Evolutionary conservation across 2,113 vertebrate genomes (phyloP), one percentile per base, ranked within the genome.

Genomic region (Calonectris borealis): DNA sequence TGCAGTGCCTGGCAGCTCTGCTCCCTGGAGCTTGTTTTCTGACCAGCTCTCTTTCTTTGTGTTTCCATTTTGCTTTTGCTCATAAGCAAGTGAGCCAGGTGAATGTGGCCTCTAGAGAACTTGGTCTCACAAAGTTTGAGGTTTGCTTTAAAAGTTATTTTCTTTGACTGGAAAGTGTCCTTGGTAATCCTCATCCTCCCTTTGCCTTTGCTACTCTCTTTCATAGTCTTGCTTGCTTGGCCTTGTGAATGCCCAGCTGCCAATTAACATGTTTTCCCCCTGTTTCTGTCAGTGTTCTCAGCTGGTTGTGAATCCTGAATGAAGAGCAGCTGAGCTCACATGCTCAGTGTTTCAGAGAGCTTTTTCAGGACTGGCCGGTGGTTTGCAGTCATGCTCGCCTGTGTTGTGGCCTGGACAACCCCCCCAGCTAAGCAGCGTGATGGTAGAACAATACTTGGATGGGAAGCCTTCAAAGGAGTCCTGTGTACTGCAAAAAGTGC

Each of bases 241-340:
- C 66, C 40, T 61, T 0, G 2, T 87, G 49, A 83, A 62, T 34
- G 58, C 32, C 80, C 86, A 93, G 79, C 88, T 92, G 88, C 42
- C 60, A 73, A 10, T 75, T 73, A 86, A 78, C 26, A 48, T 79
- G 75, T 93, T 94, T 88, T 77, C 18, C n/a, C 79, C 54, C 38
- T 86, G 71, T 88, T 94, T 95, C 79, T 34, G 0, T 75, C 64
- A 7, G 26, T n/a, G 48, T 94, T 76, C 78, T 92, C 85, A 83
- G 82, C 83, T 96, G 94, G 80, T 81, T 88, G 88, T 88, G 92
- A 86, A 83, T 86, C 83, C 52, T 92, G 92, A 77, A 80, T 31
- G 71, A 73, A 86, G 52, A 86, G 83, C 85, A 88, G 76, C 68
- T 86, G 94, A 76, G 38, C 55, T 96, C 60, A 60, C 62, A 66